Percentiles rank a stretch among this genome's conserved stretches.
These are phyloP conservation scores for Tupiocoris notatus DNA, from an alignment of 2,888 invertebrate species.

Conservation along the genomic window DNA sequence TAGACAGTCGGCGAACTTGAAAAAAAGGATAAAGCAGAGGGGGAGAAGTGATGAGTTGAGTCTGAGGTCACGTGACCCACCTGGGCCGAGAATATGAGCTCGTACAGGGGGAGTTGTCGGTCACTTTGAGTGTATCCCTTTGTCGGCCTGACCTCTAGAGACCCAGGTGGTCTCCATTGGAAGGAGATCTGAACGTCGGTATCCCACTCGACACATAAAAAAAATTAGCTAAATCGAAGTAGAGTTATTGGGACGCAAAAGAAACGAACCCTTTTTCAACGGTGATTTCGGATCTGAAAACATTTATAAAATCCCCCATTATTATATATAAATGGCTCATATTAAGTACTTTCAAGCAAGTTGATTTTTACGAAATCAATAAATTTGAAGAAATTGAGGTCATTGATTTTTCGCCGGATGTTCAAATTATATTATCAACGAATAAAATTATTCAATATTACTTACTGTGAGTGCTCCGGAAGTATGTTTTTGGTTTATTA, in stretches of 20 bases:
- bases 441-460: too few relatives aligned
- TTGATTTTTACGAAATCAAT: too few relatives aligned
- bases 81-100: slow-evolving; percentile 21
- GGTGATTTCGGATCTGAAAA: too few relatives aligned
- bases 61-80: slow-evolving; percentile 27
- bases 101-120: slow-evolving; percentile 15
- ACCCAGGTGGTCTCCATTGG: slow-evolving; percentile 22
- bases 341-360: too few relatives aligned
- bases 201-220: background rate
- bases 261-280: background rate
- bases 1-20: slow-evolving; percentile 38
- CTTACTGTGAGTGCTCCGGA: too few relatives aligned
- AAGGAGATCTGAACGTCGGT: background rate
- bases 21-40: too few relatives aligned
- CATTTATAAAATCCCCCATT: too few relatives aligned
- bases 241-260: background rate
- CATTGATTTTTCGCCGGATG: too few relatives aligned
- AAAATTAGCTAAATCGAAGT: slow-evolving; percentile 30
- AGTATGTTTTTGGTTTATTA: too few relatives aligned
- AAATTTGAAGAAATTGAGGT: too few relatives aligned
- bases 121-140: slow-evolving; percentile 32
- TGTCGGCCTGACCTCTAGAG: slow-evolving; percentile 33
- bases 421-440: too few relatives aligned
- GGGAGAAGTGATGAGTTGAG: slow-evolving; percentile 27
- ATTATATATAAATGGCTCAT: too few relatives aligned